phyloP scores from a whole-genome alignment of 2,797 vertebrate genomes.

The Valencia hispanica region DNA sequence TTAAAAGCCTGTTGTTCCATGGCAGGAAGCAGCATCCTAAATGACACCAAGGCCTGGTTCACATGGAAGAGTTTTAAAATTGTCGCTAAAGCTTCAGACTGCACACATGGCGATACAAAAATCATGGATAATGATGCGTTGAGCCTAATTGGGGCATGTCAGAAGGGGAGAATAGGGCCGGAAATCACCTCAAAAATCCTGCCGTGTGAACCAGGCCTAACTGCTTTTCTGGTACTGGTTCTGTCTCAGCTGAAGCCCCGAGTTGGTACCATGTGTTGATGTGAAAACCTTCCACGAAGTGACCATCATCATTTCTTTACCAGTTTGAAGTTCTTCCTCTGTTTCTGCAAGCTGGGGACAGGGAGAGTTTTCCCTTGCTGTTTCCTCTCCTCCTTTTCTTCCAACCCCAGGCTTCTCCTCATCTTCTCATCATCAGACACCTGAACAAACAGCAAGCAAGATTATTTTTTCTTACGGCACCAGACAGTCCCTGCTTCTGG shows the following conservation, averaged over 20 bases:
- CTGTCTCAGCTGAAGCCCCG: too few species aligned
- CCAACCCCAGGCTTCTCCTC: conserved; percentile 64
- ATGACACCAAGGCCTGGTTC: too few species aligned
- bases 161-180: too few species aligned
- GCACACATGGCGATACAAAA: too few species aligned
- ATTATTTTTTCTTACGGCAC: not conserved
- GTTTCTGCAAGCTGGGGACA: conserved; percentile 59
- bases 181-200: too few species aligned
- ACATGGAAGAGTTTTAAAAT: too few species aligned
- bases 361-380: conserved; percentile 23
- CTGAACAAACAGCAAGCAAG: conserved; percentile 52
- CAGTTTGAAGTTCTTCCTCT: conserved; percentile 55
- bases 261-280: not conserved
- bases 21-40: not conserved
- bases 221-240: too few species aligned
- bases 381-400: conserved; percentile 8
- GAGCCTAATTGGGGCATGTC: too few species aligned
- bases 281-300: not conserved
- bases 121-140: too few species aligned
- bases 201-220: too few species aligned
- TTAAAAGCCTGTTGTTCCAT: not conserved
- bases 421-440: conserved; percentile 54
- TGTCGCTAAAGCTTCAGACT: not conserved
- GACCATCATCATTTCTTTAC: conserved; percentile 32
- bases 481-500: too few species aligned